Evolutionary conservation across 2,888 invertebrate species (phyloP).

Genomic region (Diaprepes abbreviatus): DNA sequence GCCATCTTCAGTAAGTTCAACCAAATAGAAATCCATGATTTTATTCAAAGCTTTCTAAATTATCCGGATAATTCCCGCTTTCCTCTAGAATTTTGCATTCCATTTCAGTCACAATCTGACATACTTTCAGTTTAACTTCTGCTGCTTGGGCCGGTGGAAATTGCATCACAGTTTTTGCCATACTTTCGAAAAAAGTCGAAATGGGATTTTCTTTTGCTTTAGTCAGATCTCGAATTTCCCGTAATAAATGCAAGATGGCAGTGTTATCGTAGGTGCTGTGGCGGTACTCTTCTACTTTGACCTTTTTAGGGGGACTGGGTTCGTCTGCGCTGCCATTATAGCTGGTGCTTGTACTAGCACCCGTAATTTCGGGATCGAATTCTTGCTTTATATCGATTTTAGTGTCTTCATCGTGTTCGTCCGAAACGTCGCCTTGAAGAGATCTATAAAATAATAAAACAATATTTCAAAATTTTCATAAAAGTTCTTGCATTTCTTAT

Average conservation of each 20-base stretch:
- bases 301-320: constrained; percentile 14
- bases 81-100: constrained; percentile 48
- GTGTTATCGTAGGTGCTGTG: constrained; percentile 29
- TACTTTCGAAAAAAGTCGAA: constrained; percentile 51
- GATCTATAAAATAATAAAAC: constrained; percentile 12
- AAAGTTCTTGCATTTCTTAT: neutral
- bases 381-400: constrained; percentile 46
- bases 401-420: constrained; percentile 43
- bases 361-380: constrained; percentile 41
- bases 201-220: constrained; percentile 48
- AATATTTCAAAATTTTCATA: neutral
- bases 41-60: constrained; percentile 27
- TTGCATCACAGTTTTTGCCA: constrained; percentile 53
- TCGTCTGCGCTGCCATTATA: constrained; percentile 26
- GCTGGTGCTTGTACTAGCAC: constrained; percentile 27
- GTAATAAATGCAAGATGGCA: constrained; percentile 45
- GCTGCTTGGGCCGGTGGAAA: constrained; percentile 53
- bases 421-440: constrained; percentile 18
- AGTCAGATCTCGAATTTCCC: constrained; percentile 48
- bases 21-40: no score
- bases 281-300: constrained; percentile 26
- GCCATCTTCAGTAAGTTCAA: no score
- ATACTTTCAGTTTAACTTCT: constrained; percentile 52
- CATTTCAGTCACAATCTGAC: constrained; percentile 53
- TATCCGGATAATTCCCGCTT: constrained; percentile 42